Base-by-base conservation (phyloP, 2,113 vertebrate species). In the Colinus virginianus region DNA sequence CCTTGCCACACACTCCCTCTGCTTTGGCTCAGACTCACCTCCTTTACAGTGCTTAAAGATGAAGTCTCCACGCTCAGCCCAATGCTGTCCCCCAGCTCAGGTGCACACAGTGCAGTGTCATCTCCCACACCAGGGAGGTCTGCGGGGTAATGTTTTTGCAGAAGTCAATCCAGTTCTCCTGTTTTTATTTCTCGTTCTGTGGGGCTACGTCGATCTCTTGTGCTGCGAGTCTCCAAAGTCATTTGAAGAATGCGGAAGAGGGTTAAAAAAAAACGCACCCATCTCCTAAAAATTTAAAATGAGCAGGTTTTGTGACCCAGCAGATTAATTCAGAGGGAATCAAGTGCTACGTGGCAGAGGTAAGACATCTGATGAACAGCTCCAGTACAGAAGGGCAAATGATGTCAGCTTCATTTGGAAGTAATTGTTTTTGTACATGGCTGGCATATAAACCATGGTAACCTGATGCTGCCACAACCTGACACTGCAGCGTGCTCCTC, bases 331-430 rank as follows among this genome's bases (percentile, higher is more conserved):
- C 51, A 18, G 75, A 71, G 51, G 74, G 78, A 94, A 91, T 83
- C 63, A 70, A 93, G 89, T 71, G 81, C 59, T 80, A 67, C 20
- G 2, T 71, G 81, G 88, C 88, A 96, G 87, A 95, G 81, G 90
- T 81, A 94, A 93, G 88, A 79, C 42, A 36, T 74, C 68, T 95
- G 84, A 92, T 89, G 91, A 93, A 83, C 61, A 58, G 78, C 84
- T 90, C 76, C 51, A 59, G 89, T 63, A 83, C 81, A 70, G 78
- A 43, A 95, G 94, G 94, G 84, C 87, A 87, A 71, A 71, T 80
- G 84, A 94, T 93, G 87, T 92, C 91, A 94, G 87, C 78, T 87
- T 94, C 84, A 85, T 96, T 85, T 93, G 84, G 55, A 94, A 89
- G 84, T 92, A 94, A 92, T 93, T 90, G 81, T 70, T 82, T 90